Base-by-base conservation (phyloP, 2,797 vertebrate genomes). In the Gambusia yucatana region DNA sequence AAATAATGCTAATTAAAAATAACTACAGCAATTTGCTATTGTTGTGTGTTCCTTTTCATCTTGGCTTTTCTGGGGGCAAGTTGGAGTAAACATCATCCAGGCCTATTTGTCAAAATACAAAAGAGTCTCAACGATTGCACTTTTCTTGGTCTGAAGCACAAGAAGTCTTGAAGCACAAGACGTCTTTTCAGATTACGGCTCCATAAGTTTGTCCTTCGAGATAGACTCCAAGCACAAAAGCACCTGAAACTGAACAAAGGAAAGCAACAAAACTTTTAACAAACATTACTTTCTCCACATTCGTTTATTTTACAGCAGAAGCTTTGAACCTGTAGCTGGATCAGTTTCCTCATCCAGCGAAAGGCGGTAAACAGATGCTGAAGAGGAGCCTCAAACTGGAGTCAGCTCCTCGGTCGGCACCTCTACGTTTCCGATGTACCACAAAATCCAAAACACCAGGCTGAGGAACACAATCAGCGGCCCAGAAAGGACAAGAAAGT, bases 371-470 rank as follows among this genome's bases (percentile, higher is more conserved):
- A 69, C 7, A 3, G 9, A 10, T 41, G 36, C 22, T 39, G 43
- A 28, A 39, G 17, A 39, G 20, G 43, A 25, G 28, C 30, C 55
- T 90, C 77, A 88, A 48, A 22, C 39, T 17, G 63, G 79, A 0
- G 84, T 72, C 0, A 95, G n/a, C 20, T 95, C 90, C 10, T 93
- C 86, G 5, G 76, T 44, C 0, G 94, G 73, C 0, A 95, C 44
- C 39, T 96, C 90, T 0, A 97, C 86, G 87, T 97, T 97, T 78
- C 96, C 82, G 2, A 94, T 83, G 84, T 97, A 97, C 97, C 97
- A 97, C 73, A 94, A 74, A 28, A 93, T 69, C 97, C 97, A 98
- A 83, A 97, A 94, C 5, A 96, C 0, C 3, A 97, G 91, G 84
- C 96, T 97, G 80, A 95, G 41, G 61, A 95, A 96, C 0, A 97